Evolutionary conservation across 2,113 vertebrate species (phyloP).

Genomic region (Percina caprodes): DNA sequence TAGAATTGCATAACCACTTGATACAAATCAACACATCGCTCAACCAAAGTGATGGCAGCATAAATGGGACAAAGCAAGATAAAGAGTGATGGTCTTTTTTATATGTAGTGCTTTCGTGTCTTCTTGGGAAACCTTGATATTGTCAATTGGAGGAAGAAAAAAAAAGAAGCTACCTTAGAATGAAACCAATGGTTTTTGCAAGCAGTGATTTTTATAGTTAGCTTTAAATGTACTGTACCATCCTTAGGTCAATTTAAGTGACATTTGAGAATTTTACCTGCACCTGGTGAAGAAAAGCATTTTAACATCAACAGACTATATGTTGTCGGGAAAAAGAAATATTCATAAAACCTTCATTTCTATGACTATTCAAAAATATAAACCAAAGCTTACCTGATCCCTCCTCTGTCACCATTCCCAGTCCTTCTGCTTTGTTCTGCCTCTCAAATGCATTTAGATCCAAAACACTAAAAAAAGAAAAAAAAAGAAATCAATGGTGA

Average conservation of each 20-base stretch:
- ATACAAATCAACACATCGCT: constrained; percentile 32
- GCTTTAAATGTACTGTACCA: not conserved
- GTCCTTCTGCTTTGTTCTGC: constrained; percentile 97
- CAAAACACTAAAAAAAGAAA: constrained; percentile 67
- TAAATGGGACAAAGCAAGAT: constrained; percentile 45
- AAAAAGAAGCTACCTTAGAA: not conserved
- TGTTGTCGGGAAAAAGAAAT: not conserved
- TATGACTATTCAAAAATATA: not conserved
- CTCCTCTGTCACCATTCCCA: constrained; percentile 98
- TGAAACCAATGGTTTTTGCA: not conserved
- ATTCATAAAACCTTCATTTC: not conserved
- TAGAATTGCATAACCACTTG: constrained; percentile 30
- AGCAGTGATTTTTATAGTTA: not conserved
- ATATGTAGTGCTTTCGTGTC: not conserved
- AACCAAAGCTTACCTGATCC: constrained; percentile 89
- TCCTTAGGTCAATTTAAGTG: not conserved
- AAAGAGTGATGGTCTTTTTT: constrained; percentile 33
- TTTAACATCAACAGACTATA: not conserved
- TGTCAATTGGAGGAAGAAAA: not conserved
- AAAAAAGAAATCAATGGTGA: not conserved
- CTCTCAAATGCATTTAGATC: constrained; percentile 95
- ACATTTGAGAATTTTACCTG: not conserved
- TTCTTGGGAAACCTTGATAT: not conserved
- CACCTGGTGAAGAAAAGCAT: constrained; percentile 13
- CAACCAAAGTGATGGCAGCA: constrained; percentile 32